phyloP scores from a whole-genome alignment of 2,797 vertebrate genomes.

The Aplochiton taeniatus region DNA sequence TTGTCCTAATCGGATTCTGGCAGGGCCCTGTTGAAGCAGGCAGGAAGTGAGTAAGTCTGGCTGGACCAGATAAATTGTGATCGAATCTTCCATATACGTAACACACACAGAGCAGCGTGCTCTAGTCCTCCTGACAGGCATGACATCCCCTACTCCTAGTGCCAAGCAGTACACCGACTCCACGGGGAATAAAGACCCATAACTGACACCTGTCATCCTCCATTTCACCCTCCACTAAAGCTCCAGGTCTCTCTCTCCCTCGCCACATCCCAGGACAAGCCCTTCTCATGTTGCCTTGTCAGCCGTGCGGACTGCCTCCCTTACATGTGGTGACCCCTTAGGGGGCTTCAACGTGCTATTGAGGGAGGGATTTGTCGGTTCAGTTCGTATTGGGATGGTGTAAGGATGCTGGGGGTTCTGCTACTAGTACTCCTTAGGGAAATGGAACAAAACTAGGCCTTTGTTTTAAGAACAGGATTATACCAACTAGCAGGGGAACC shows the following conservation, averaged over 20 bases:
- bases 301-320: neutral
- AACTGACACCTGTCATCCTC: neutral
- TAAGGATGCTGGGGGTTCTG: neutral
- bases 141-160: no score
- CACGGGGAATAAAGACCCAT: neutral
- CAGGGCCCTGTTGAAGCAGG: no score
- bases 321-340: neutral
- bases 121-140: no score
- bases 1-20: no score
- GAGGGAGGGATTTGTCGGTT: slow-evolving; percentile 7
- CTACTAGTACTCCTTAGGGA: slow-evolving; percentile 6
- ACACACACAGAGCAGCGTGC: no score
- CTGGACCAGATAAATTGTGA: no score
- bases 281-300: neutral
- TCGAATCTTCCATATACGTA: no score
- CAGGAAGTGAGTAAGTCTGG: no score
- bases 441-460: slow-evolving; percentile 11
- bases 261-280: slow-evolving; percentile 2
- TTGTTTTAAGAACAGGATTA: slow-evolving; percentile 3
- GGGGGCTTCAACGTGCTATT: slow-evolving; percentile 1
- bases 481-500: neutral
- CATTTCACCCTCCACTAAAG: neutral
- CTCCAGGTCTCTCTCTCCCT: neutral
- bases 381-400: slow-evolving; percentile 17
- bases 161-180: neutral